These are phyloP conservation scores for Anser cygnoides DNA, from an alignment of 2,113 vertebrate genomes.

Conservation along the genomic window DNA sequence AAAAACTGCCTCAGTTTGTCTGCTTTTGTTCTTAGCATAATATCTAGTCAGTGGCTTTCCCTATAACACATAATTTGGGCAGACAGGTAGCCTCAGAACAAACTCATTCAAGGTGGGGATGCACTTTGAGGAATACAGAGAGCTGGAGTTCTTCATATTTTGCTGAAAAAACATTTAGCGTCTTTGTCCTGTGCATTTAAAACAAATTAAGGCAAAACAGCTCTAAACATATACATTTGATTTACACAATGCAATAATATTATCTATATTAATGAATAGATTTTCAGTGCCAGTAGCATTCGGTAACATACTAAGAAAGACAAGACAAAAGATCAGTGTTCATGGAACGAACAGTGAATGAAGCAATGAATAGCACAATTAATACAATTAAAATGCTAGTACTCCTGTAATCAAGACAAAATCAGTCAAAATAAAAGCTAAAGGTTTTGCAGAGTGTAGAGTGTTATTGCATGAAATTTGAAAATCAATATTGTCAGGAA, in stretches of 20 bases:
- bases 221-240: background rate
- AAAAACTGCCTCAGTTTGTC: background rate
- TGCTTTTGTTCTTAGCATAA: background rate
- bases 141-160: background rate
- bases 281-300: background rate
- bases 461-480: background rate
- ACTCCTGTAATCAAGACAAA: background rate
- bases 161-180: background rate
- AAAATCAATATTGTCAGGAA: background rate
- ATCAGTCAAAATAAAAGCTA: background rate
- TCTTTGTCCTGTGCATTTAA: background rate
- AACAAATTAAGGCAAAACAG: background rate
- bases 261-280: background rate
- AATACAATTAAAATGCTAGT: background rate
- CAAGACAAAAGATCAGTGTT: background rate
- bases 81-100: background rate
- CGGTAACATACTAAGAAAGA: background rate
- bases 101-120: background rate
- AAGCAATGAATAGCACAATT: background rate
- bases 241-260: background rate
- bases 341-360: background rate
- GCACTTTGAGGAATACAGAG: rapidly evolving
- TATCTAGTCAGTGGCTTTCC: background rate
- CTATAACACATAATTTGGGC: background rate
- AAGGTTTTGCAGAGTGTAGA: background rate